Percentiles rank a stretch among this genome's conserved stretches.
Conservation (phyloP, 2,888 invertebrate species). For the Leucophenga maculata region DNA sequence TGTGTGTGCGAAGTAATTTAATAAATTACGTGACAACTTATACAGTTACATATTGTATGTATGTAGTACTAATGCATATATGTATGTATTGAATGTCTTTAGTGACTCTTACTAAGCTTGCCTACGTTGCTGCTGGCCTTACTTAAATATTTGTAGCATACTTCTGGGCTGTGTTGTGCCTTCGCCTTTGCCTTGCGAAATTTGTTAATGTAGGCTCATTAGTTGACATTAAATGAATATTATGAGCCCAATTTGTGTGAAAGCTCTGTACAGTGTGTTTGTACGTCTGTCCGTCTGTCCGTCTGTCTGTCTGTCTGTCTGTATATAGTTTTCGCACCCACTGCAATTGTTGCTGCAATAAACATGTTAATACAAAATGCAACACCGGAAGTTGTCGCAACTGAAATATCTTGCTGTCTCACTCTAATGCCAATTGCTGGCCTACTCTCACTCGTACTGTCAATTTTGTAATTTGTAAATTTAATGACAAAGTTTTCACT, state of each 20-base stretch:
- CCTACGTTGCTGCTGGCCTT: slow-evolving; percentile 51
- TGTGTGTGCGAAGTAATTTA: slow-evolving; percentile 58
- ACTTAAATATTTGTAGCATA: slow-evolving; percentile 15
- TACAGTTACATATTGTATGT: background rate
- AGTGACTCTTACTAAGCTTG: background rate
- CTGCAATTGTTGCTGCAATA: background rate
- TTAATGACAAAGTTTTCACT: slow-evolving; percentile 64
- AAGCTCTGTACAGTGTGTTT: too few relatives aligned
- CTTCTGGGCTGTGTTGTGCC: background rate
- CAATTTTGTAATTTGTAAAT: slow-evolving; percentile 50
- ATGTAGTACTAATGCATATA: background rate
- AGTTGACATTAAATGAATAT: slow-evolving; percentile 62
- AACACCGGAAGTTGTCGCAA: background rate
- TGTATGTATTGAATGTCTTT: background rate
- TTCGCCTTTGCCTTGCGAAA: slow-evolving; percentile 35
- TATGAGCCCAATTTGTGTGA: slow-evolving; percentile 44
- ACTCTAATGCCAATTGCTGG: slow-evolving; percentile 27
- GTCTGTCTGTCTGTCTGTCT: slow-evolving; percentile 17
- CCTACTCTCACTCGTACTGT: background rate
- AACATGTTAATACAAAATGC: slow-evolving; percentile 4
- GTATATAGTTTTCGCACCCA: background rate
- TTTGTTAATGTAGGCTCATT: slow-evolving; percentile 62
- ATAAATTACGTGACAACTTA: slow-evolving; percentile 66
- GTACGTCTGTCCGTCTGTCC: background rate
- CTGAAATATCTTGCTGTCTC: background rate